Conservation (phyloP, 2,888 invertebrate species). For the Drosophila kanekoi region DNA sequence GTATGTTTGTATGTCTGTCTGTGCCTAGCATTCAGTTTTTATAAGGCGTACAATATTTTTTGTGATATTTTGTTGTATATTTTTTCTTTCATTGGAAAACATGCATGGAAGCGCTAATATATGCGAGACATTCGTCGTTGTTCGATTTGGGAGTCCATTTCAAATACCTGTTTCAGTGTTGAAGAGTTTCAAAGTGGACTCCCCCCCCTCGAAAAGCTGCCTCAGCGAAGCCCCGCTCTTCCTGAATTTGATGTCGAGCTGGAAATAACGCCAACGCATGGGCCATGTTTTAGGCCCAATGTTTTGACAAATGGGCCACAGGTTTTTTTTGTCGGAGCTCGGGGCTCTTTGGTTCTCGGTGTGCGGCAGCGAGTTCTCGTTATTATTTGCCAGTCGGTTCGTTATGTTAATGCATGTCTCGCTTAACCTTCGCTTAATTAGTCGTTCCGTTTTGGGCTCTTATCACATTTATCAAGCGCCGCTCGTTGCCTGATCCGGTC, state of each 20-base stretch:
- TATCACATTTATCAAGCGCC: constrained; percentile 68
- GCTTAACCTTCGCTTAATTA: constrained; percentile 72
- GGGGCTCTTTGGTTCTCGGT: background rate
- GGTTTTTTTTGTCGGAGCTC: background rate
- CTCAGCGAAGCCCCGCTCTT: background rate
- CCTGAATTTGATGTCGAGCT: constrained; percentile 28
- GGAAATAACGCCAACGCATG: constrained; percentile 28
- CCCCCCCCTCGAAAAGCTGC: background rate
- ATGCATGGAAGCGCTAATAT: constrained; percentile 59
- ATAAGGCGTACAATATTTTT: constrained; percentile 61
- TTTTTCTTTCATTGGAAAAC: constrained; percentile 25
- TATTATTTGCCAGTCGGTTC: constrained; percentile 35
- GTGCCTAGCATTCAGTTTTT: constrained; percentile 60
- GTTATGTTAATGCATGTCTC: constrained; percentile 61
- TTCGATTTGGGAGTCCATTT: constrained; percentile 50
- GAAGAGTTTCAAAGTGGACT: constrained; percentile 27
- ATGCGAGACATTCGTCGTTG: constrained; percentile 49
- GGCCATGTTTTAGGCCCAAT: background rate
- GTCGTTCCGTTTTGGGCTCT: constrained; percentile 54
- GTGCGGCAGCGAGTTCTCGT: background rate
- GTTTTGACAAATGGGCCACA: constrained; percentile 31
- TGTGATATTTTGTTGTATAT: constrained; percentile 15
- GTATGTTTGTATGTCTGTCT: background rate
- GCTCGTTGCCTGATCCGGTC: constrained; percentile 13
- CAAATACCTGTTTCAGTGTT: constrained; percentile 57